Evolutionary conservation across 2,888 invertebrate genomes (phyloP).

Genomic region (Cephalotes varians): DNA sequence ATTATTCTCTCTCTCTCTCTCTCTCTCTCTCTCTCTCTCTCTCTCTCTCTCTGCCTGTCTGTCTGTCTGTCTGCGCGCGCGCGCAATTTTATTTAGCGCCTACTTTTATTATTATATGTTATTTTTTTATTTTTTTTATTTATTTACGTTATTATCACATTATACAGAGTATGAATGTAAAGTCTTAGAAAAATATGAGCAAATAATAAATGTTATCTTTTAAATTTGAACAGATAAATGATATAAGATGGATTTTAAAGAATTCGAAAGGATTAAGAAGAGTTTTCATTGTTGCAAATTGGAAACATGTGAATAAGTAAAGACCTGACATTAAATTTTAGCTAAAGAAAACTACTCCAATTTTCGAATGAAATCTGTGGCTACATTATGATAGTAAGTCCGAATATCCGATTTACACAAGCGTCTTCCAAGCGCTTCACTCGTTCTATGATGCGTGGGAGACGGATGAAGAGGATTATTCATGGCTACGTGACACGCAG

Average conservation of each 20-base stretch:
- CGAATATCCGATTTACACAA: conserved; percentile 4
- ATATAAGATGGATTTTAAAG: neutral
- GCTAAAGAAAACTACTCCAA: neutral
- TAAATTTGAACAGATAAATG: neutral
- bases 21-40: no score
- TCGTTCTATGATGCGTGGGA: conserved; percentile 16
- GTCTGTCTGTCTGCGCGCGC: no score
- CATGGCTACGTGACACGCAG: conserved; percentile 33
- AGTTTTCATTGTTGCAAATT: neutral
- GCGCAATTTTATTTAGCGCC: neutral
- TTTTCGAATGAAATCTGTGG: neutral
- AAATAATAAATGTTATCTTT: neutral
- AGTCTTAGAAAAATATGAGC: neutral
- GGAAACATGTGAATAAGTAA: neutral
- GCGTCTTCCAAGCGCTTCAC: conserved; percentile 1
- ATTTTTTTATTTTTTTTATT: no score
- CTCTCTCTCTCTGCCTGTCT: no score
- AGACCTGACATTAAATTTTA: neutral
- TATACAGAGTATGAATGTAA: neutral
- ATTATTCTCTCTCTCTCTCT: no score
- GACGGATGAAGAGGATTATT: conserved; percentile 35
- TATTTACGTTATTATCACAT: neutral
- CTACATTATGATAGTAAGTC: neutral
- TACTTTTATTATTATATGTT: neutral
- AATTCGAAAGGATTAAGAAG: neutral